Percentiles rank a stretch among this genome's conserved stretches.
Evolutionary conservation across 1,140 invertebrate species (phyloP).

Genomic region (Ceratosolen fusciceps): DNA sequence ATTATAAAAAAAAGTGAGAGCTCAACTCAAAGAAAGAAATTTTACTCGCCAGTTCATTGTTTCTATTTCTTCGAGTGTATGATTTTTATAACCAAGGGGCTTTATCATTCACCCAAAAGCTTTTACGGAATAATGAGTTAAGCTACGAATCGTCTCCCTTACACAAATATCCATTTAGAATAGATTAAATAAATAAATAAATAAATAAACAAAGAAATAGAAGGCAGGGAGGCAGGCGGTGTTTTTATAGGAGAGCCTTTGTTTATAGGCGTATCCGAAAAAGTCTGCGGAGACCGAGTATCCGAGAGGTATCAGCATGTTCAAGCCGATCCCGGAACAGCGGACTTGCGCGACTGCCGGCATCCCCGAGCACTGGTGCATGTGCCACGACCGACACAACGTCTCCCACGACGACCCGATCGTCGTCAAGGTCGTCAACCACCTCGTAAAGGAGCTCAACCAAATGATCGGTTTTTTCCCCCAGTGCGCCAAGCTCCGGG

Average conservation of each 20-base stretch:
- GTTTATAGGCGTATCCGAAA: neutral
- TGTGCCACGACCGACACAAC: slow-evolving; percentile 78
- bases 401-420: slow-evolving; percentile 70
- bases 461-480: slow-evolving; percentile 72
- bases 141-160: no score
- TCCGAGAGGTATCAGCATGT: slow-evolving; percentile 81
- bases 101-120: no score
- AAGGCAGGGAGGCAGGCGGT: no score
- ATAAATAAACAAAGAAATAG: no score
- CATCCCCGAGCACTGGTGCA: slow-evolving; percentile 88
- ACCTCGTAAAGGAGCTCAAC: slow-evolving; percentile 78
- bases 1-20: no score
- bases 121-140: no score
- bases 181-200: no score
- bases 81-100: no score
- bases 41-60: no score
- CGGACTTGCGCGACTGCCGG: slow-evolving; percentile 82
- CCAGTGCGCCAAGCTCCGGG: slow-evolving; percentile 74
- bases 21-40: no score
- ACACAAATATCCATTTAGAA: no score
- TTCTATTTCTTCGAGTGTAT: no score
- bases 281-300: neutral
- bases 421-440: slow-evolving; percentile 71
- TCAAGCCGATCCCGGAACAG: slow-evolving; percentile 78
- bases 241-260: slow-evolving; percentile 21